Conservation (phyloP, 2,888 invertebrate genomes). For the Ornithoptera alexandrae region DNA sequence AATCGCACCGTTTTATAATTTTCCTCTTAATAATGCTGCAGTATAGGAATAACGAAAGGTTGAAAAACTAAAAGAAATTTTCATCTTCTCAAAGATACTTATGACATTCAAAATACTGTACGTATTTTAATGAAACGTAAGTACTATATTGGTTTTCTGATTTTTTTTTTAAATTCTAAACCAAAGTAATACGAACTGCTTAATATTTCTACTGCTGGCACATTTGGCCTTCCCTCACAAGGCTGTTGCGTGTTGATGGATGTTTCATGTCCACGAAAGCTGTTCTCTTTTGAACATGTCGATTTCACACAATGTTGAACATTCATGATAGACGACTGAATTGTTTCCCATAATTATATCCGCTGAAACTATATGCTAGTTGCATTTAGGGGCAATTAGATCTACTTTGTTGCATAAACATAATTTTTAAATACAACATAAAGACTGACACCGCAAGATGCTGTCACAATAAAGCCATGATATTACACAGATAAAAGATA, state of each 20-base stretch:
- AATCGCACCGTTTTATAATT: too few relatives aligned
- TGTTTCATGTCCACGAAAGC: too few relatives aligned
- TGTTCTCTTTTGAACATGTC: too few relatives aligned
- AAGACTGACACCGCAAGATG: constrained; percentile 12
- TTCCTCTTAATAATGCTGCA: too few relatives aligned
- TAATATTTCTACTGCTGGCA: too few relatives aligned
- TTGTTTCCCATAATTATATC: background rate
- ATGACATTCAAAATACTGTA: background rate
- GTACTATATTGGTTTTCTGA: too few relatives aligned
- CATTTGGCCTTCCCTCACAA: too few relatives aligned
- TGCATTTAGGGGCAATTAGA: background rate
- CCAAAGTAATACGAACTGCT: too few relatives aligned
- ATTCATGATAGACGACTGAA: background rate
- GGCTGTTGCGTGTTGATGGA: too few relatives aligned
- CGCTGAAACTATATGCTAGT: background rate
- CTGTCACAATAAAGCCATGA: background rate
- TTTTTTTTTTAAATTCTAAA: too few relatives aligned
- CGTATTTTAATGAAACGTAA: too few relatives aligned
- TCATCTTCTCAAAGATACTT: background rate
- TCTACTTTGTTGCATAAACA: constrained; percentile 11
- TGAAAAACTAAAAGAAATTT: background rate
- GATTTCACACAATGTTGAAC: too few relatives aligned
- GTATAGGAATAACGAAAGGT: background rate
- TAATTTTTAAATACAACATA: constrained; percentile 20
- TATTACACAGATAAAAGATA: constrained; percentile 10